phyloP scores from a whole-genome alignment of 2,113 vertebrate genomes.

The Dicaeum eximium region DNA sequence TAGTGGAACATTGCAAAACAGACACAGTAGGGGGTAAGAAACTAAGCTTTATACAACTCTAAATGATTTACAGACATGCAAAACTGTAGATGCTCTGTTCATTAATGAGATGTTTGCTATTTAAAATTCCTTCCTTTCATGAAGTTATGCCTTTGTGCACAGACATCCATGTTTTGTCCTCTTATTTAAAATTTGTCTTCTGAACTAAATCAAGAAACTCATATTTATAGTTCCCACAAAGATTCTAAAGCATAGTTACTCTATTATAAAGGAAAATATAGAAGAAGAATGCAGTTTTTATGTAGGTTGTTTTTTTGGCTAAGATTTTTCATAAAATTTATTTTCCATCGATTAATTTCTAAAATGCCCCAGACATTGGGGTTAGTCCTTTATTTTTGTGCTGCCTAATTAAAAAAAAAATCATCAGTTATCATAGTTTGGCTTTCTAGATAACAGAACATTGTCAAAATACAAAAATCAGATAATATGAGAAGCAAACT shows the following conservation, averaged over 20 bases:
- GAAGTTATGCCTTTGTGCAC: background rate
- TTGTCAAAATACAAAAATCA: background rate
- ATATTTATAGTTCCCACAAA: background rate
- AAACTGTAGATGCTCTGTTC: background rate
- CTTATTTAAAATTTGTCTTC: background rate
- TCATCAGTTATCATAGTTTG: background rate
- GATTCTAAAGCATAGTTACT: background rate
- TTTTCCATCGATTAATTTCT: background rate
- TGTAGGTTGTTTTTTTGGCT: background rate
- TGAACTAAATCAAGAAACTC: background rate
- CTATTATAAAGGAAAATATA: background rate
- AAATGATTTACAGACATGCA: slow-evolving; percentile 8
- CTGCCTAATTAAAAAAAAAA: background rate
- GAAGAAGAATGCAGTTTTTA: background rate
- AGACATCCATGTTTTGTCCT: background rate
- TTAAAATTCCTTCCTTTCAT: slow-evolving; percentile 9
- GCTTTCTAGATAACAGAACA: background rate
- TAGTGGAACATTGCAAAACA: slow-evolving; percentile 7
- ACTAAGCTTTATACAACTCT: background rate
- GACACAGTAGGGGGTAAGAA: slow-evolving; percentile 1
- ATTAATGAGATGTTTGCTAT: background rate
- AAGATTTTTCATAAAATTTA: background rate
- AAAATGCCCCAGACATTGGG: fast-evolving
- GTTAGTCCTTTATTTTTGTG: background rate
- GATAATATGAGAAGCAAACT: background rate